Percentiles rank a stretch among this genome's conserved stretches.
Evolutionary conservation across 2,113 vertebrate species (phyloP).

Genomic region (Brachyhypopomus gauderio): DNA sequence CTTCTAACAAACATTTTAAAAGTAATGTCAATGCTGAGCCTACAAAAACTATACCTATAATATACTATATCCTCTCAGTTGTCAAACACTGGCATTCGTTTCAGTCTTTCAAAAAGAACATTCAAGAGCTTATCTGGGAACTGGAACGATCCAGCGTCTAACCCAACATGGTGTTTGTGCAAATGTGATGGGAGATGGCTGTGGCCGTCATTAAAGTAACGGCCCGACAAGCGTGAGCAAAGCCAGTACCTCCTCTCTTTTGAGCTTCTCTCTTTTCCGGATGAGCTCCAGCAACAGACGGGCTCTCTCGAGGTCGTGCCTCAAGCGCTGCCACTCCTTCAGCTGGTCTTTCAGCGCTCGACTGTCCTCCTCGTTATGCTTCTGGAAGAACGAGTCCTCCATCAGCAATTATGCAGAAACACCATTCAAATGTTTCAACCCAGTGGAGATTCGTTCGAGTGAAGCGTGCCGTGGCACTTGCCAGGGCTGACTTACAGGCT

Average conservation of each 20-base stretch:
- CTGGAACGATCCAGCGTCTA: too few relatives aligned
- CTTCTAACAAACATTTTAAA: slow-evolving; percentile 3
- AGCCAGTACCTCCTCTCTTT: slow-evolving; percentile 88
- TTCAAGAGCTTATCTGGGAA: too few relatives aligned
- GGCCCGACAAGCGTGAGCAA: neutral
- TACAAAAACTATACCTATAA: too few relatives aligned
- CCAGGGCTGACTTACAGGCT: slow-evolving; percentile 78
- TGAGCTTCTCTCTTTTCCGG: slow-evolving; percentile 95
- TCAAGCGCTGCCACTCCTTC: slow-evolving; percentile 93
- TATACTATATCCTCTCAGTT: too few relatives aligned
- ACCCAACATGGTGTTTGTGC: too few relatives aligned
- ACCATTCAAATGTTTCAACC: neutral
- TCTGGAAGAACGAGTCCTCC: slow-evolving; percentile 69
- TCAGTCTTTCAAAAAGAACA: too few relatives aligned
- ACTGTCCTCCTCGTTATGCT: slow-evolving; percentile 89
- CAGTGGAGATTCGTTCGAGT: neutral
- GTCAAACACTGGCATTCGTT: too few relatives aligned
- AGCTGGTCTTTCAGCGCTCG: slow-evolving; percentile 91
- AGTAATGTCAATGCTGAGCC: neutral
- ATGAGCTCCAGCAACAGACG: slow-evolving; percentile 93
- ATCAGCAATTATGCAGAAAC: neutral
- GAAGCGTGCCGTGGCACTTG: neutral
- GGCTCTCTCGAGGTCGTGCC: slow-evolving; percentile 92
- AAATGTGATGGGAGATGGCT: too few relatives aligned
- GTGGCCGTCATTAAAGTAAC: too few relatives aligned